Evolutionary conservation across 2,113 vertebrate species (phyloP), one percentile per base, ranked within the genome.

Genomic region (Danio rerio): DNA sequence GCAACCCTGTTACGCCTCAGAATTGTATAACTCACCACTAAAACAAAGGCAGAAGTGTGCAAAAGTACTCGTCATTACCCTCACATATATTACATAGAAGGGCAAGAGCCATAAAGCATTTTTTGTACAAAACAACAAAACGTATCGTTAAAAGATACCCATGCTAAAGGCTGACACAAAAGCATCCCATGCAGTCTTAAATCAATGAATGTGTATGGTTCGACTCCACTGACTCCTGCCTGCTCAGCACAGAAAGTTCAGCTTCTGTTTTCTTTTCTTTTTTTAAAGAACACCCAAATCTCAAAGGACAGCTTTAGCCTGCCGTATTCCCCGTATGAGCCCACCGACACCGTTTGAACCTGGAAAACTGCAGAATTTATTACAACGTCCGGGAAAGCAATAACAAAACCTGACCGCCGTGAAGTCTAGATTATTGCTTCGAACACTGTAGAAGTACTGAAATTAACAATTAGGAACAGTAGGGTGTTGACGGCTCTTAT

Each of bases 121-220:
- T 59, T 71, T 78, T 75, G 16, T 75, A 69, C 20, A 65, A 68
- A 83, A 72, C 15, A 7, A 71, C 83, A 70, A 74, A 68, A 9
- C 6, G 58, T 53, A 65, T 70, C 15, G 10, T 18, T 18, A 78
- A 21, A 77, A 78, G 49, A 81, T 58, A 80, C 76, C 80, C 70
- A 86, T 77, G 66, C 71, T 68, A 77, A 59, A 77, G 63, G 59
- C n/a, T 52, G 77, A 15, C 66, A 78, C 78, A 61, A 71, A 80
- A 73, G 66, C 49, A 31, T 18, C 12, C 7, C 84, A 83, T 85
- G 84, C 84, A 15, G 61, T 47, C 63, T 52, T 69, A 75, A 62
- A n/a, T 68, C 52, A 61, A 50, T 20, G 16, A 47, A 31, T 63
- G 58, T 47, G 11, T 15, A 71, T 71, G 75, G 31, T 78, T 78